Evolutionary conservation across 2,888 invertebrate species (phyloP).

Genomic region (Yponomeuta cagnagella): DNA sequence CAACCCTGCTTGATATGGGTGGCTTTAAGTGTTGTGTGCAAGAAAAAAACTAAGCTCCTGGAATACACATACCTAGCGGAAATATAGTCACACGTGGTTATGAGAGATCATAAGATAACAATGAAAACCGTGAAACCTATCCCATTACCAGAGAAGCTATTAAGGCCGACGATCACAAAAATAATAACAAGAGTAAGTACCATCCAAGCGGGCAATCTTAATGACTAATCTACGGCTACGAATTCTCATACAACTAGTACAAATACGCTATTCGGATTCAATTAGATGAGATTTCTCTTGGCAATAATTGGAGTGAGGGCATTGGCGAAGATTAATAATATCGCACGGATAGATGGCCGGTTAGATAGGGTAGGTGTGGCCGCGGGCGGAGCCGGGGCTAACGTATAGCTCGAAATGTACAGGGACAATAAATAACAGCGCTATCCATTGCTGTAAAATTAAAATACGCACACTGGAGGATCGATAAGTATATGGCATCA

Average conservation of each 20-base stretch:
- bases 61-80: no score
- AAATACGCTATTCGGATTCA: constrained; percentile 53
- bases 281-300: constrained; percentile 46
- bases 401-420: constrained; percentile 41
- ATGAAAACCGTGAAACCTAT: constrained; percentile 6
- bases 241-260: constrained; percentile 53
- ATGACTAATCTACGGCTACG: constrained; percentile 57
- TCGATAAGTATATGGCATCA: constrained; percentile 4
- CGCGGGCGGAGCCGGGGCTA: constrained; percentile 50
- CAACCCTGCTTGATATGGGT: no score
- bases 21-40: no score
- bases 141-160: constrained; percentile 11
- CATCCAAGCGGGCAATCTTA: constrained; percentile 51
- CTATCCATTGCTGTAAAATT: not conserved
- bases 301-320: constrained; percentile 41
- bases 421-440: constrained; percentile 38
- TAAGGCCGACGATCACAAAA: constrained; percentile 1
- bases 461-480: not conserved
- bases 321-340: constrained; percentile 40
- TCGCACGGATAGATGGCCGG: constrained; percentile 44
- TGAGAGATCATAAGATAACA: no score
- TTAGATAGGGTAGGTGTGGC: constrained; percentile 56
- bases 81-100: no score
- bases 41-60: no score
- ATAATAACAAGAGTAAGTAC: constrained; percentile 7